phyloP scores from a whole-genome alignment of 1,140 invertebrate genomes.

The Temnothorax curvispinosus region DNA sequence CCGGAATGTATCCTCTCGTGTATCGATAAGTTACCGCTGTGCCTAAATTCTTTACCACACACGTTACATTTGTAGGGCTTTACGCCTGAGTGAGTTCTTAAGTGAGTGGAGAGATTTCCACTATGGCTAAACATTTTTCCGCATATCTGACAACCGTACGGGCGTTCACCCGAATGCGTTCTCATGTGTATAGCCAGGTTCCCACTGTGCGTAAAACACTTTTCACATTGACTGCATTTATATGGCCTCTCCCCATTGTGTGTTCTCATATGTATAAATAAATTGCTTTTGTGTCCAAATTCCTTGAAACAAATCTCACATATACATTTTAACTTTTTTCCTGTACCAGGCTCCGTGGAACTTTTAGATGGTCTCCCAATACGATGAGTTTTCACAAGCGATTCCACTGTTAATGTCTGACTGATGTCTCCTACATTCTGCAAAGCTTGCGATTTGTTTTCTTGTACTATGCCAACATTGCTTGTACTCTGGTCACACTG shows the following conservation, averaged over 20 bases:
- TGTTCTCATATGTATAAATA: constrained; percentile 87
- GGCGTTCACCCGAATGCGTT: constrained; percentile 87
- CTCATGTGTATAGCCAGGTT: constrained; percentile 88
- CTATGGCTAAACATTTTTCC: constrained; percentile 87
- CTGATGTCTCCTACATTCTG: constrained; percentile 49
- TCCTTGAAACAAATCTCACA: constrained; percentile 87
- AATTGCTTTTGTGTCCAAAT: constrained; percentile 86
- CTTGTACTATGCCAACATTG: constrained; percentile 1
- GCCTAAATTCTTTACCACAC: constrained; percentile 86
- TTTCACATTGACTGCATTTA: constrained; percentile 90
- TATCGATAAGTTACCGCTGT: constrained; percentile 87
- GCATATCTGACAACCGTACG: constrained; percentile 88
- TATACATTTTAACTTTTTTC: constrained; percentile 83
- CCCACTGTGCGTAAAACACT: constrained; percentile 89
- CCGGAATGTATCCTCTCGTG: constrained; percentile 86
- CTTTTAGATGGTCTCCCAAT: constrained; percentile 79
- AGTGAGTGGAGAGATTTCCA: constrained; percentile 87
- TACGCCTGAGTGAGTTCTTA: constrained; percentile 86
- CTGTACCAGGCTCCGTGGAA: constrained; percentile 60
- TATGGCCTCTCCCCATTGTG: constrained; percentile 90
- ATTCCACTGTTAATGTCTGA: constrained; percentile 48
- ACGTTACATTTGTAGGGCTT: constrained; percentile 86
- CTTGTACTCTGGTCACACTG: constrained; percentile 48
- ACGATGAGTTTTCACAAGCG: constrained; percentile 68
- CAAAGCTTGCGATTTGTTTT: constrained; percentile 47